A percentile compares a stretch with the other conserved stretches of the same genome.
Conservation (phyloP, 2,113 vertebrate genomes). For the Phyllopteryx taeniolatus region DNA sequence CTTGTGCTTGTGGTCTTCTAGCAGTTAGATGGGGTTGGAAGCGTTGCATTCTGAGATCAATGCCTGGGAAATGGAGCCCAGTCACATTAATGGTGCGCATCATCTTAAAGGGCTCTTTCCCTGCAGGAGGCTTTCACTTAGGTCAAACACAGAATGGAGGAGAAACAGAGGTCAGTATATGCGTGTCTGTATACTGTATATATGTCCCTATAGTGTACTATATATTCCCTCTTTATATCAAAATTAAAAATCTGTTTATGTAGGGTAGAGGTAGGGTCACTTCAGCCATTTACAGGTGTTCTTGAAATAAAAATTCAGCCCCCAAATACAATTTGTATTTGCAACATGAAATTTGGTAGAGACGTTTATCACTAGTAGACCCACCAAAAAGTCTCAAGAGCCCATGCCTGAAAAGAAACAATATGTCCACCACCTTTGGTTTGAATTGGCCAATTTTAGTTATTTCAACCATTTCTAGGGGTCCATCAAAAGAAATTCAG, state of each 20-base stretch:
- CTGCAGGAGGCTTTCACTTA: constrained; percentile 55
- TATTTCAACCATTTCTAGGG: background rate
- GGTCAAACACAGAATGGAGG: constrained; percentile 44
- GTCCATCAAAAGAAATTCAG: background rate
- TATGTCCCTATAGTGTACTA: background rate
- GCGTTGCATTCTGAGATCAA: constrained; percentile 56
- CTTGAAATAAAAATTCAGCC: too few species aligned
- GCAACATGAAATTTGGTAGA: background rate
- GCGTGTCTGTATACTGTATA: too few species aligned
- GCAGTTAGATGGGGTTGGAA: background rate
- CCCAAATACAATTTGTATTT: background rate
- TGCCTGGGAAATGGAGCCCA: constrained; percentile 71
- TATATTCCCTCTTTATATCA: too few species aligned
- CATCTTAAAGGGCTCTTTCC: constrained; percentile 71
- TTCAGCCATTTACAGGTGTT: too few species aligned
- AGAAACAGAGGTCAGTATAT: constrained; percentile 63
- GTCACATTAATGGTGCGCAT: constrained; percentile 71
- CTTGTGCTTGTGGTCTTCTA: background rate
- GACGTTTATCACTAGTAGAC: background rate
- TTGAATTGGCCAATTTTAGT: too few species aligned
- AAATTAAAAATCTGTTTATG: too few species aligned
- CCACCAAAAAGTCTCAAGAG: background rate
- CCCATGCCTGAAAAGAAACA: background rate
- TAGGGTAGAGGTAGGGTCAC: too few species aligned
- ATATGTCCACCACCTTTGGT: too few species aligned